Evolutionary conservation across 1,140 invertebrate genomes (phyloP).

Genomic region (Macrotrachela quadricornifera): DNA sequence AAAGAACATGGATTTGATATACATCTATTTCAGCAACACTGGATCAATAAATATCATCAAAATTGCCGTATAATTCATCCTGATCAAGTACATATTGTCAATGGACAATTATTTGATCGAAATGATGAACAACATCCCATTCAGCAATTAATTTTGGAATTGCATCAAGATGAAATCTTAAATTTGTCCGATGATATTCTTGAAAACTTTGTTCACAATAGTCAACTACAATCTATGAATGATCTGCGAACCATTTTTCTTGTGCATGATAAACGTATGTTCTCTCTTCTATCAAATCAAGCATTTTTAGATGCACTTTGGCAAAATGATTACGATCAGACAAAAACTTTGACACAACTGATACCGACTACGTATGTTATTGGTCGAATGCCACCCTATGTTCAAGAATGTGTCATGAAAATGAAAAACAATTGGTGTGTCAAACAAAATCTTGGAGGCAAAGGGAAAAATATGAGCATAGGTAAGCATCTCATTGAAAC

Average conservation of each 20-base stretch:
- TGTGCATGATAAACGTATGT: constrained; percentile 6
- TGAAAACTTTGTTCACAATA: background rate
- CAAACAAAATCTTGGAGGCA: background rate
- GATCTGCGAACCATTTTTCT: constrained; percentile 6
- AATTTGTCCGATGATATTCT: background rate
- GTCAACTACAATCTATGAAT: background rate
- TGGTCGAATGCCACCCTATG: background rate
- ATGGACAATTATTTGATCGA: too few species aligned
- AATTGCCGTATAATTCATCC: too few species aligned
- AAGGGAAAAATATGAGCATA: background rate
- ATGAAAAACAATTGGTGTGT: background rate
- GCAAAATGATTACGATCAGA: too few species aligned
- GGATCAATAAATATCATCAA: too few species aligned
- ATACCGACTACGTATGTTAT: too few species aligned
- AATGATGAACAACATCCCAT: background rate
- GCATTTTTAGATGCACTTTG: too few species aligned
- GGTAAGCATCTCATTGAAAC: too few species aligned
- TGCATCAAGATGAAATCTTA: constrained; percentile 6
- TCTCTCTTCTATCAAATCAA: background rate
- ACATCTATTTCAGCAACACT: too few species aligned
- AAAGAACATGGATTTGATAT: too few species aligned
- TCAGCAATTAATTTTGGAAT: constrained; percentile 4
- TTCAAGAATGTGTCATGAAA: background rate
- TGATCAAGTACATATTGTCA: too few species aligned
- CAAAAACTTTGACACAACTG: too few species aligned